Base-by-base conservation (phyloP, 1,140 invertebrate species). In the Carcinoscorpius rotundicauda region DNA sequence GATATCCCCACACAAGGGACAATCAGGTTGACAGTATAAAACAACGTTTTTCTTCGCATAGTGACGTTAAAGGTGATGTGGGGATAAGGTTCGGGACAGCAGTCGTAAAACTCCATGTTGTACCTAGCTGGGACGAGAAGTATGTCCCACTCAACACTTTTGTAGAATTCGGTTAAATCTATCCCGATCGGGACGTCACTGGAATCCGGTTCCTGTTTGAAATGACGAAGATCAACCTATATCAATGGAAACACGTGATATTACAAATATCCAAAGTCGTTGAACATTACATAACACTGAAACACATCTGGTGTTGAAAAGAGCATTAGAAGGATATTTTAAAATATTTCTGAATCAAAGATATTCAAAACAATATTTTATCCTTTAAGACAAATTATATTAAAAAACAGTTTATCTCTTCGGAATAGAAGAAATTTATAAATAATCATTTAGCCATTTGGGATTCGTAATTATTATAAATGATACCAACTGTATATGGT, bases 1-100 rank as follows among this genome's bases (percentile, higher is more conserved):
- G 94, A 96, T 72, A 95, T 94, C 58, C 92, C 92, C 58, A 97
- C 91, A 75, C 91, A 95, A 51, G 93, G 93, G 72, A 96, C 93
- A 72, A 97, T 97, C 4, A 97, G 79, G 75, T 97, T 97, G 3
- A 97, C 93, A 0, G 93, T 95, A 81, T 98, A 98, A 80, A 98
- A 98, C 11, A 98, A 84, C 49, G 93, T 97, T 78, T 97, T 97
- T 71, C 96, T 82, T 66, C 97, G 82, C 61, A 99, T 82, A 49
- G 93, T 97, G 70, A 99, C 88, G 78, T 98, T 95, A 82, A 99
- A 99, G 68, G 94, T 94, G 73, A 97, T 97, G 5, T 87, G 87
- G 68, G 87, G 88, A 78, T 92, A 70, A 59, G 68, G 63, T 8
- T 68, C 67, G 61, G 82, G 80, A 76, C 90, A 93, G 75, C 90